A percentile compares a stretch with the other conserved stretches of the same genome.
Conservation (phyloP, 2,888 invertebrate species). For the Drosophila colorata region DNA sequence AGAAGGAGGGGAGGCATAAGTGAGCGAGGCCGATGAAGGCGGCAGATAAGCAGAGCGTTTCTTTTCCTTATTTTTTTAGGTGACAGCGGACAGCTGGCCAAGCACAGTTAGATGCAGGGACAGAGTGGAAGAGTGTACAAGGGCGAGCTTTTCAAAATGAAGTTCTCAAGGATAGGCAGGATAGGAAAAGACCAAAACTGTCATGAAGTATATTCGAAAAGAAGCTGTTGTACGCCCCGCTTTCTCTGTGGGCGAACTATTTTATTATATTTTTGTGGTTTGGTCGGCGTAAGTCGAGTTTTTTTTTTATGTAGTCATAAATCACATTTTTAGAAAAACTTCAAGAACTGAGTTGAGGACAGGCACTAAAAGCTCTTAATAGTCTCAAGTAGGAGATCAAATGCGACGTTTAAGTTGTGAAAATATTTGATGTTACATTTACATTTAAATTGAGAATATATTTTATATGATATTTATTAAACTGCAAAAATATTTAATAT, state of each 20-base stretch:
- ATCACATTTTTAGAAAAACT: conserved; percentile 56
- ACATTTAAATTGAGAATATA: not conserved
- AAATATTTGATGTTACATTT: not conserved
- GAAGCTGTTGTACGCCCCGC: conserved; percentile 31
- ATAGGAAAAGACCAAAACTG: conserved; percentile 18
- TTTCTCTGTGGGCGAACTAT: conserved; percentile 51
- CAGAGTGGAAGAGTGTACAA: conserved; percentile 5
- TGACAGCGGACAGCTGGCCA: conserved; percentile 72
- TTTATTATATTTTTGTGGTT: conserved; percentile 52
- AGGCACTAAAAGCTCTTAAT: conserved; percentile 23
- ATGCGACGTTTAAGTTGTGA: not conserved
- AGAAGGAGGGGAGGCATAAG: not conserved
- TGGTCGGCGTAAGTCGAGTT: conserved; percentile 40
- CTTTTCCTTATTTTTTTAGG: conserved; percentile 32
- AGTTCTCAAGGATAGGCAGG: conserved; percentile 59
- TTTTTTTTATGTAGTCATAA: conserved; percentile 54
- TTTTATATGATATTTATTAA: no score
- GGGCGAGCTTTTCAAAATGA: conserved; percentile 57
- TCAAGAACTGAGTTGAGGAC: conserved; percentile 5
- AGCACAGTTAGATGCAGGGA: conserved; percentile 20
- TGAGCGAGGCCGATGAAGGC: conserved; percentile 45
- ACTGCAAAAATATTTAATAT: not conserved
- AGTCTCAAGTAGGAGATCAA: conserved; percentile 2
- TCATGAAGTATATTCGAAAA: conserved; percentile 21
- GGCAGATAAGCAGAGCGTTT: conserved; percentile 76